Base-by-base conservation (phyloP, 2,797 vertebrate species). In the Corythornis leucogaster region DNA sequence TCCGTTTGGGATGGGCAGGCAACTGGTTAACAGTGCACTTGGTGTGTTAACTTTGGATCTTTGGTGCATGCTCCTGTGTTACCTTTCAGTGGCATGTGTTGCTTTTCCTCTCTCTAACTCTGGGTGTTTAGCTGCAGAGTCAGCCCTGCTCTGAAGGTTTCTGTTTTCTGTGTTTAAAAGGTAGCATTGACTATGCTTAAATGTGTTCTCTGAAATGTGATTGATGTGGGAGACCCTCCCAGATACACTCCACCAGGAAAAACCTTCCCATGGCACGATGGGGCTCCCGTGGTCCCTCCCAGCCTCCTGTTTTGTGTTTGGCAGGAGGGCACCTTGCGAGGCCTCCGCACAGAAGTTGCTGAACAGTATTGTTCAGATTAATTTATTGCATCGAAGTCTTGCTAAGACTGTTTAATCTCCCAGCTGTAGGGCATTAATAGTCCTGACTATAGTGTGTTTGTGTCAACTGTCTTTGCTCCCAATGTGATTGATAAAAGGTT, bases 321-420 rank as follows among this genome's bases (percentile, higher is more conserved):
- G 79, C 76, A 81, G 67, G 64, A 15, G 53, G 79, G 38, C 76
- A 26, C 28, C 7, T 26, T 40, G 87, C 30, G 14, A 22, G 35
- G 73, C 82, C 79, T 75, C 66, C 50, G 5, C 33, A 50, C 77
- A 48, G 19, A 80, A 90, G 55, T 77, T 81, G 53, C 31, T n/a
- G 35, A 90, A 33, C 53, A 54, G 17, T 19, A 4, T 35, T 73
- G 79, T 55, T 92, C 71, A 62, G 11, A 50, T 40, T n/a, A 3
- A 53, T 86, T 90, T 66, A 64, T 80, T 87, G n/a, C 75, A 75
- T 68, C 75, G 62, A 77, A 55, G 80, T 48, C 59, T 69, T 76
- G 33, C 85, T 61, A 82, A 85, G 66, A 40, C 61, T 89, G 58
- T 95, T 95, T 95, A 94, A 88, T 93, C 77, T 95, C 74, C 73